Percentiles rank a stretch among this genome's conserved stretches.
phyloP scores from a whole-genome alignment of 2,113 vertebrate genomes.

The Anser brachyrhynchus region DNA sequence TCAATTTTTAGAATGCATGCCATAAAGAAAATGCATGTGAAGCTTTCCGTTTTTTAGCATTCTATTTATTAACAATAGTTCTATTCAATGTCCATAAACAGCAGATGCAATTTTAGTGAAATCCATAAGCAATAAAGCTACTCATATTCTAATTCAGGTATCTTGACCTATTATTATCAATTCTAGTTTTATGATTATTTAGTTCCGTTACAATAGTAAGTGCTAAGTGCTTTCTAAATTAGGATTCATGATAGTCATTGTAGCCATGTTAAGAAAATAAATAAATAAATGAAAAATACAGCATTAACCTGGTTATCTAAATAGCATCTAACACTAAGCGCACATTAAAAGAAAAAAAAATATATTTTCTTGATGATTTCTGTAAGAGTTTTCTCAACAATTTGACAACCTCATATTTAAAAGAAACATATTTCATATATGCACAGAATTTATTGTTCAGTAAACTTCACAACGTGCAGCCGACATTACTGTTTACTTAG shows the following conservation, averaged over 20 bases:
- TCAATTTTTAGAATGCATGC: slow-evolving; percentile 15
- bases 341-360: neutral
- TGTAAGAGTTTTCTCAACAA: neutral
- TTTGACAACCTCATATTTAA: neutral
- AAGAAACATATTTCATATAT: neutral
- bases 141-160: slow-evolving; percentile 32
- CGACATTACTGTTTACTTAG: neutral
- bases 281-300: neutral
- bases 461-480: neutral
- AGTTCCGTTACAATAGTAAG: slow-evolving; percentile 13
- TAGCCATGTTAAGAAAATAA: neutral
- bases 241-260: slow-evolving; percentile 19
- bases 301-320: neutral
- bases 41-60: neutral
- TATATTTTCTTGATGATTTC: neutral
- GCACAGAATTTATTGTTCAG: neutral
- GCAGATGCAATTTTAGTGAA: slow-evolving; percentile 24
- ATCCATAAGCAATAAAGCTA: slow-evolving; percentile 37
- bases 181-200: slow-evolving; percentile 43
- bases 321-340: neutral
- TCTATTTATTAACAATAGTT: slow-evolving; percentile 45
- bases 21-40: slow-evolving; percentile 9
- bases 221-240: slow-evolving; percentile 45
- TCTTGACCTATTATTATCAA: slow-evolving; percentile 46
- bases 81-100: neutral